phyloP scores from a whole-genome alignment of 2,113 vertebrate species.

The Albula goreensis region DNA sequence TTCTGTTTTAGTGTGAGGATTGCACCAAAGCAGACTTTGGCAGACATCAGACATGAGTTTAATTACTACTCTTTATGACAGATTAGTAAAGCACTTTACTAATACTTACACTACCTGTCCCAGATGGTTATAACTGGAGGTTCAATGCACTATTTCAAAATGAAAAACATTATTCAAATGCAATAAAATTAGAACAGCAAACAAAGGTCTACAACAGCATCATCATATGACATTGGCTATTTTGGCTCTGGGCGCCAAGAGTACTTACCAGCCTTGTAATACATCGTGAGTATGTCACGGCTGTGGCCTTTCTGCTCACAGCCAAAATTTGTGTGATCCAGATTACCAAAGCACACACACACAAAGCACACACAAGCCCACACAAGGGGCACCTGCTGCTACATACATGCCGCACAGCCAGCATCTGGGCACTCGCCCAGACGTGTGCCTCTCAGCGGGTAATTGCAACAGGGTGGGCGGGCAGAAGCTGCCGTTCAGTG shows the following conservation, averaged over 20 bases:
- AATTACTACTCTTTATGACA: neutral
- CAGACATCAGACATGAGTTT: neutral
- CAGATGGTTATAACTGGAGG: neutral
- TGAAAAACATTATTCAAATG: neutral
- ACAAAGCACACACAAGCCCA: neutral
- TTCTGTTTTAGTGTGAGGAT: neutral
- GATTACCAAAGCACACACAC: neutral
- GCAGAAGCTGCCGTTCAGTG: neutral
- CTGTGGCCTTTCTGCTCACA: neutral
- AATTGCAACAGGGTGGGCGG: no score
- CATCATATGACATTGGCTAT: neutral
- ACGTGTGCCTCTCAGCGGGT: neutral
- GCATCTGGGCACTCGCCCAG: neutral
- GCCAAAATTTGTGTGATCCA: neutral
- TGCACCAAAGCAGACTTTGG: neutral
- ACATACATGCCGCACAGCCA: neutral
- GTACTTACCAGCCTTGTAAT: neutral
- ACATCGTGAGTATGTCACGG: neutral
- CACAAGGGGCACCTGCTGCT: neutral
- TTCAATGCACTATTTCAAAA: conserved; percentile 8
- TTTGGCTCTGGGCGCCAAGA: neutral
- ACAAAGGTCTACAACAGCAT: neutral
- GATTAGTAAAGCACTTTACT: neutral
- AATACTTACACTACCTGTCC: neutral
- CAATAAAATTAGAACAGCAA: neutral